Evolutionary conservation across 2,888 invertebrate genomes (phyloP).

Genomic region (Amiota mariae): DNA sequence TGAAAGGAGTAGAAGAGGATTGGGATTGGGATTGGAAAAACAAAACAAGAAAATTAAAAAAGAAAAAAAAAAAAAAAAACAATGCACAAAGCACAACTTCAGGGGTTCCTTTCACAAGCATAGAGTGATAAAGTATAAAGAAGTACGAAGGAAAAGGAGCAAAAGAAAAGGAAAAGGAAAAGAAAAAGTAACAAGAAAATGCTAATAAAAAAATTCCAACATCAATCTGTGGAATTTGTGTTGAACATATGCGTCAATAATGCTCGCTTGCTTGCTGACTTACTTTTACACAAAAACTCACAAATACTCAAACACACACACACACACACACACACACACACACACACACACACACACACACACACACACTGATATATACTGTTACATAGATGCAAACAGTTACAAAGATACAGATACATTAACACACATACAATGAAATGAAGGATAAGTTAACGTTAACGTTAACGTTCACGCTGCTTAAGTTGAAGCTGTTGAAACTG

Average conservation of each 20-base stretch:
- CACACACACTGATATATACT: too few species aligned
- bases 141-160: constrained; percentile 9
- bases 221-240: constrained; percentile 68
- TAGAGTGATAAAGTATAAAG: background rate
- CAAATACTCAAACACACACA: constrained; percentile 13
- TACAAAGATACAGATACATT: constrained; percentile 9
- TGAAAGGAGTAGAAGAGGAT: background rate
- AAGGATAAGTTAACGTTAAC: background rate
- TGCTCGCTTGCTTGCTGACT: constrained; percentile 49
- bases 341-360: constrained; percentile 8
- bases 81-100: background rate
- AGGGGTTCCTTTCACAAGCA: background rate
- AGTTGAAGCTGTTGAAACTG: background rate
- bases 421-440: constrained; percentile 15
- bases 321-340: too few species aligned
- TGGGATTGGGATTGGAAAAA: background rate
- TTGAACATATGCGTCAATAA: constrained; percentile 65
- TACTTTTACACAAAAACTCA: constrained; percentile 9
- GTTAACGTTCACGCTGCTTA: constrained; percentile 12
- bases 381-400: constrained; percentile 9
- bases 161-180: constrained; percentile 49
- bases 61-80: constrained; percentile 3
- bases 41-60: constrained; percentile 15
- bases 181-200: constrained; percentile 50
- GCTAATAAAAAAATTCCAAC: constrained; percentile 69